Evolutionary conservation across 2,113 vertebrate genomes (phyloP).

Genomic region (Ptychochromis oligacanthus): DNA sequence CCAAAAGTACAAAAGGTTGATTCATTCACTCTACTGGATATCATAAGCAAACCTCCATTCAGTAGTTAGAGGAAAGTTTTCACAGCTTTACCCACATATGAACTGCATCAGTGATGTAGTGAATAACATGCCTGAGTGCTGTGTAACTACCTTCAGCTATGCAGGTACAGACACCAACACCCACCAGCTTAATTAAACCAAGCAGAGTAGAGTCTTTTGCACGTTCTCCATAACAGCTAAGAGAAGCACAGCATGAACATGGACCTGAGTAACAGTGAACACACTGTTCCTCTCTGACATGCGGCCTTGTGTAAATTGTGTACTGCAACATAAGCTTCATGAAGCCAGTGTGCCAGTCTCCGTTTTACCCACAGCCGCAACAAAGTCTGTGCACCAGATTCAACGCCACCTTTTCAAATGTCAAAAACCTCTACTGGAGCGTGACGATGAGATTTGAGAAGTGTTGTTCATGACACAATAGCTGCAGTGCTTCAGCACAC

Average conservation of each 20-base stretch:
- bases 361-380: constrained; percentile 6
- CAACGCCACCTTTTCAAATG: neutral
- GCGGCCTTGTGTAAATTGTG: neutral
- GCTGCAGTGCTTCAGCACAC: neutral
- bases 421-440: neutral
- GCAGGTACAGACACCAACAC: neutral
- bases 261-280: too few species aligned
- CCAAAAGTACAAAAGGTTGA: constrained; percentile 30
- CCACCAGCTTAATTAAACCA: neutral
- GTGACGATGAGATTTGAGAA: neutral
- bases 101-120: neutral
- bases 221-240: neutral
- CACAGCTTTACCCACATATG: neutral
- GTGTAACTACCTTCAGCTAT: constrained; percentile 25
- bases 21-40: constrained; percentile 35
- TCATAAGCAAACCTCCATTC: constrained; percentile 11
- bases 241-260: neutral
- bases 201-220: neutral
- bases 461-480: neutral
- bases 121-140: neutral
- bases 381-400: neutral
- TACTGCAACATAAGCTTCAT: neutral
- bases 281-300: neutral
- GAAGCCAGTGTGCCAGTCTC: neutral
- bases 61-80: neutral